These are phyloP conservation scores for Serranus cabrilla DNA, from an alignment of 2,797 vertebrate genomes.

Conservation along the genomic window DNA sequence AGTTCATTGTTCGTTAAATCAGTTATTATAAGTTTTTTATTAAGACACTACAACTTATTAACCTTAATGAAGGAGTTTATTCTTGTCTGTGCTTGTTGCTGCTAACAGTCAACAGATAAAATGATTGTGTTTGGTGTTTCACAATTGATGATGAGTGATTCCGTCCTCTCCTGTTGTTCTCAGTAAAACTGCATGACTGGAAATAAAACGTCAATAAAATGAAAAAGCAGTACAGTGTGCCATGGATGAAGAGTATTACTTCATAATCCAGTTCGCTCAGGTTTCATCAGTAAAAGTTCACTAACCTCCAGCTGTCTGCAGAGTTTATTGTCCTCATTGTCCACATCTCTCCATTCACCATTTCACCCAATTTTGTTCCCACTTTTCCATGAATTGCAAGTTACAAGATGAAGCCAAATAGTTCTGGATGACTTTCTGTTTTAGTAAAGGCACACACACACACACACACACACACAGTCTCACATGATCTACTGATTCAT, in stretches of 20 bases:
- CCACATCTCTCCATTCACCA: constrained; percentile 12
- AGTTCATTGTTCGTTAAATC: constrained; percentile 3
- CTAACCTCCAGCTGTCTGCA: constrained; percentile 16
- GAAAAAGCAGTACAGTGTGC: background rate
- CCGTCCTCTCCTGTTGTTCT: background rate
- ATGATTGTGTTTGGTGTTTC: constrained; percentile 1
- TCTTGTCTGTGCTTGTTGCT: constrained; percentile 29
- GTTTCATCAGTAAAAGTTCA: constrained; percentile 27
- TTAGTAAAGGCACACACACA: too few species aligned
- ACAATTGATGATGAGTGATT: constrained; percentile 7
- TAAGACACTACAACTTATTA: background rate
- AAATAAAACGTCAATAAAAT: background rate
- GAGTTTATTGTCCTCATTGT: constrained; percentile 5
- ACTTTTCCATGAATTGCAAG: background rate
- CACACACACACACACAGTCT: too few species aligned
- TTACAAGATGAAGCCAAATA: background rate
- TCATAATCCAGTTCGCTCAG: constrained; percentile 14
- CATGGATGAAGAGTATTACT: constrained; percentile 8
- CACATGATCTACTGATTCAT: too few species aligned
- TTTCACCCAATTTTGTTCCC: background rate
- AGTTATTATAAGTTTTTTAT: constrained; percentile 16
- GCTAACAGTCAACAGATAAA: constrained; percentile 22
- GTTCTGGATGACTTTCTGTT: background rate
- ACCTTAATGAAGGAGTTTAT: background rate
- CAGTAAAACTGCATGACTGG: background rate